These are phyloP conservation scores for Ganaspis sp. DNA, from an alignment of 1,140 invertebrate species.

Conservation along the genomic window DNA sequence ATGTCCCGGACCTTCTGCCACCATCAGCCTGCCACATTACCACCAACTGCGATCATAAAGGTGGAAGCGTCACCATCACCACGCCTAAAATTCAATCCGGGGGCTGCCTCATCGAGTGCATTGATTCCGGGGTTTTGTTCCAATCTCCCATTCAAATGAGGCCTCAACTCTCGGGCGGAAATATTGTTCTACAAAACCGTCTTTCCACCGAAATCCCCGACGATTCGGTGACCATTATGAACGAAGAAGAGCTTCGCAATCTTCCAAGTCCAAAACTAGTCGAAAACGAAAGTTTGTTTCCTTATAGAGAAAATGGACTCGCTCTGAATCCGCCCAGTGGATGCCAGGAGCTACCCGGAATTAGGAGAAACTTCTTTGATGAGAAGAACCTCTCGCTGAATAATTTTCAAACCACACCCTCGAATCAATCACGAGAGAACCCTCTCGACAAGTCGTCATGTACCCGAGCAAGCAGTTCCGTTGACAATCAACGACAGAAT, in stretches of 20 bases:
- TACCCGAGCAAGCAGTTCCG: background rate
- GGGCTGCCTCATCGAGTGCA: constrained; percentile 61
- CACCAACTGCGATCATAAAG: constrained; percentile 60
- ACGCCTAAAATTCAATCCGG: constrained; percentile 63
- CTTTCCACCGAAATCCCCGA: constrained; percentile 46
- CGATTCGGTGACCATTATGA: constrained; percentile 23
- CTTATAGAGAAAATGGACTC: constrained; percentile 21
- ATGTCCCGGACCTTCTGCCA: constrained; percentile 22
- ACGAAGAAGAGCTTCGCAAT: constrained; percentile 39
- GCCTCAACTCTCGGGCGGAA: constrained; percentile 59
- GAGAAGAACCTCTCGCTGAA: constrained; percentile 14
- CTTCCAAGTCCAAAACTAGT: constrained; percentile 8
- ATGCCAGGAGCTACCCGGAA: constrained; percentile 67
- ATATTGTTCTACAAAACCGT: constrained; percentile 58
- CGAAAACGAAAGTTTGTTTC: constrained; percentile 23
- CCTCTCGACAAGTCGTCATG: background rate
- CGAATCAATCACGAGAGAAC: background rate
- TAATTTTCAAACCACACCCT: background rate
- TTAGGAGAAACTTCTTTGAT: background rate
- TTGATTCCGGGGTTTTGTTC: constrained; percentile 54
- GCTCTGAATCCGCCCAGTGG: constrained; percentile 58
- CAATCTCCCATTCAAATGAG: constrained; percentile 64
- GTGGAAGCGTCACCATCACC: constrained; percentile 64
- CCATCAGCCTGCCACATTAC: constrained; percentile 54
- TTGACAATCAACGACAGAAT: background rate